Percentiles rank a stretch among this genome's conserved stretches.
phyloP scores from a whole-genome alignment of 2,113 vertebrate species.

The Hyperopisus bebe region DNA sequence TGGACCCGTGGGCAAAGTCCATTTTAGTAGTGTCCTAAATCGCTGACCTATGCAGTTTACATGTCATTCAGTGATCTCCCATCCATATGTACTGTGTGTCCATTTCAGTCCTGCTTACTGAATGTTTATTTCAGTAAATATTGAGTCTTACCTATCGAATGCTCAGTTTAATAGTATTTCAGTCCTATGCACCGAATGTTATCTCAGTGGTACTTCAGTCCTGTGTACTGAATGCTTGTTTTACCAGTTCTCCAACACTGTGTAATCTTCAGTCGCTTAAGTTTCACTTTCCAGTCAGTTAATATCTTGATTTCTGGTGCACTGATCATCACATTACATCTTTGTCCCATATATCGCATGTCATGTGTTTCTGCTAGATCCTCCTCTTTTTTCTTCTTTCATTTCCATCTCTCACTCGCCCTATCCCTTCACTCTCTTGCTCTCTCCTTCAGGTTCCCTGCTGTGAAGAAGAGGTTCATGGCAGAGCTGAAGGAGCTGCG shows the following conservation, averaged over 20 bases:
- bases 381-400: neutral
- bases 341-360: neutral
- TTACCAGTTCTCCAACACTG: neutral
- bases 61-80: neutral
- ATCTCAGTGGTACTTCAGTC: neutral
- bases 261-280: neutral
- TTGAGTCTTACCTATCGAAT: neutral
- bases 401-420: neutral
- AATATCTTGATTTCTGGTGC: neutral
- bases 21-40: neutral
- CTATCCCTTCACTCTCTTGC: neutral
- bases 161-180: neutral
- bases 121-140: neutral
- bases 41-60: neutral
- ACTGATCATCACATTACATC: neutral
- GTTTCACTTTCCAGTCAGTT: neutral
- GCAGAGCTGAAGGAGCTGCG: conserved; percentile 90
- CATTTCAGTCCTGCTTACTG: neutral
- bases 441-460: conserved; percentile 73
- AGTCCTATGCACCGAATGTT: neutral
- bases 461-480: conserved; percentile 96
- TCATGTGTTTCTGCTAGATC: neutral
- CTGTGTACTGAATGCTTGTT: neutral
- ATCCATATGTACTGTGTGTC: neutral
- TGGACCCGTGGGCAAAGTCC: neutral